These are phyloP conservation scores for Nymphalis polychloros DNA, from an alignment of 2,888 invertebrate species.

Conservation along the genomic window DNA sequence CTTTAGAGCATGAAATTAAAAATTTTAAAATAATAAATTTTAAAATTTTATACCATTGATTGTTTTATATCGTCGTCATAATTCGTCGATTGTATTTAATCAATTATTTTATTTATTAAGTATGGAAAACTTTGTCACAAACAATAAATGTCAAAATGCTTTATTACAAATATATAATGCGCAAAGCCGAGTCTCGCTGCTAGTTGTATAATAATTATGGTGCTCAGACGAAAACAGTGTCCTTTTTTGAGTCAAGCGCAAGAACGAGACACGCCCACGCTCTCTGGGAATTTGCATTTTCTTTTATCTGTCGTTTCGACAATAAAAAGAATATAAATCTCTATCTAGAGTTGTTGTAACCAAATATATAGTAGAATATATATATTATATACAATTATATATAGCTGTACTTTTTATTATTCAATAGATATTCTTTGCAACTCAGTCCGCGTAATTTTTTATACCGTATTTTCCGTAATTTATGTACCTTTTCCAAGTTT, in stretches of 20 bases:
- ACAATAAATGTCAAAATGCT: neutral
- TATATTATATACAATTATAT: neutral
- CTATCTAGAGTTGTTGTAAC: neutral
- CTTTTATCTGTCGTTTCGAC: constrained; percentile 31
- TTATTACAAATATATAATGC: neutral
- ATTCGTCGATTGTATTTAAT: no score
- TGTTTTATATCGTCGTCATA: no score
- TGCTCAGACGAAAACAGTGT: constrained; percentile 28
- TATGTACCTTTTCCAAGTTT: no score
- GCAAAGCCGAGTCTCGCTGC: neutral
- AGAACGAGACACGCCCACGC: constrained; percentile 63
- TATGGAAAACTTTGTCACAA: no score
- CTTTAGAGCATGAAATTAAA: no score
- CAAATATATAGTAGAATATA: constrained; percentile 2
- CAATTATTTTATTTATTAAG: no score
- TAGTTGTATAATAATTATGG: constrained; percentile 35
- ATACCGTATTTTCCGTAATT: no score
- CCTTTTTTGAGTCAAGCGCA: constrained; percentile 53
- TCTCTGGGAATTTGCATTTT: constrained; percentile 62
- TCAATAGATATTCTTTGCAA: no score
- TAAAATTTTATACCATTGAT: no score
- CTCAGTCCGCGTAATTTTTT: no score
- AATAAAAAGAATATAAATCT: constrained; percentile 18
- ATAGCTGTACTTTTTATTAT: neutral
- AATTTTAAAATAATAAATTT: no score